Conservation (phyloP, 64 coral and sea anemone genomes). For the Pachyseris speciosa region DNA sequence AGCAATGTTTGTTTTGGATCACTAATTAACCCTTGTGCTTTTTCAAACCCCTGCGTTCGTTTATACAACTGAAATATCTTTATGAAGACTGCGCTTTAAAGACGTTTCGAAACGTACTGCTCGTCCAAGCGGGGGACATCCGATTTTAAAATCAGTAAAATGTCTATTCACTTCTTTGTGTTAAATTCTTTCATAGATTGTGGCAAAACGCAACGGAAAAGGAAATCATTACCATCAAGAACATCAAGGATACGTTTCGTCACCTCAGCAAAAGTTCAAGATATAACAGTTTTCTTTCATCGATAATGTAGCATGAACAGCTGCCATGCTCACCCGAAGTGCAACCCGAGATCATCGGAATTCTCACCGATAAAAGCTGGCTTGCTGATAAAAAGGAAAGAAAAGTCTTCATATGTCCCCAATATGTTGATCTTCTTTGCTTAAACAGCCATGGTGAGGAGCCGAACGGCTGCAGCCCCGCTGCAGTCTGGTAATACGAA, state of each 20-base stretch:
- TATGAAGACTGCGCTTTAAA: background rate
- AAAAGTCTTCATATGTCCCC: no score
- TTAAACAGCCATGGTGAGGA: no score
- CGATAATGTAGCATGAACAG: background rate
- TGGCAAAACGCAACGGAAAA: background rate
- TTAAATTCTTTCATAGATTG: background rate
- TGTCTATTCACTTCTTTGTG: background rate
- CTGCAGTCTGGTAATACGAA: no score
- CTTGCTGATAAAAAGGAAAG: background rate
- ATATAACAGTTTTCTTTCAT: background rate
- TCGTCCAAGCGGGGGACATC: no score
- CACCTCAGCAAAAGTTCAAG: background rate
- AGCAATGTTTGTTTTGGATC: slow-evolving; percentile 2
- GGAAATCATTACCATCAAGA: background rate
- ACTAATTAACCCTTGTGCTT: background rate
- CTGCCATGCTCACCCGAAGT: background rate
- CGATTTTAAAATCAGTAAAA: no score
- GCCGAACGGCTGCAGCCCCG: no score
- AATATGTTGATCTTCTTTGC: no score
- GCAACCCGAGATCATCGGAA: background rate
- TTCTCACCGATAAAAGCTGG: background rate
- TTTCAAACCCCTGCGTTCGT: background rate
- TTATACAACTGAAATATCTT: background rate
- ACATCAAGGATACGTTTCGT: background rate
- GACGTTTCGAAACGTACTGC: no score